A percentile compares a stretch with the other conserved stretches of the same genome.
phyloP scores from a whole-genome alignment of 2,797 vertebrate genomes.

The Myotis planiceps region DNA sequence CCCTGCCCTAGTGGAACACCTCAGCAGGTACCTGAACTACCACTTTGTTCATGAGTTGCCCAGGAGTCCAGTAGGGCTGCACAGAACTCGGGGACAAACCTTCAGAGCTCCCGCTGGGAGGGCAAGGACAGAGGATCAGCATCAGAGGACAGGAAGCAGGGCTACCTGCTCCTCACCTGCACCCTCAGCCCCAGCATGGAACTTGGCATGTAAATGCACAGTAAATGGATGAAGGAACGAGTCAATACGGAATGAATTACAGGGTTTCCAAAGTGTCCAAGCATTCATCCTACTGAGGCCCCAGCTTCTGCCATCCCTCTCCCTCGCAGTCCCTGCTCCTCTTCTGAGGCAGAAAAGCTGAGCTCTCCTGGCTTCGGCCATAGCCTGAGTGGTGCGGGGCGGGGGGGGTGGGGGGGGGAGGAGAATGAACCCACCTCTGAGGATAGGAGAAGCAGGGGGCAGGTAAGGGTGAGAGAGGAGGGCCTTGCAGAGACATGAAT shows the following conservation, averaged over 20 bases:
- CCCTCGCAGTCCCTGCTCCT: fast-evolving
- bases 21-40: neutral
- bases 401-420: fast-evolving
- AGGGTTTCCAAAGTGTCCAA: neutral
- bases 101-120: neutral
- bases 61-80: neutral
- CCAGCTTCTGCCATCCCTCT: neutral
- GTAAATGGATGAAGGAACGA: neutral
- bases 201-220: neutral
- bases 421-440: fast-evolving
- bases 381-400: neutral
- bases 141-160: neutral
- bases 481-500: neutral
- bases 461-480: neutral
- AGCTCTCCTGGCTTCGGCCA: neutral
- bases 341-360: neutral
- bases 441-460: neutral
- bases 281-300: neutral
- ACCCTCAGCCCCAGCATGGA: neutral
- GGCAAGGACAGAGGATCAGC: neutral
- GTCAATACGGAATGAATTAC: neutral
- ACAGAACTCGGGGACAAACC: neutral
- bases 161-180: neutral
- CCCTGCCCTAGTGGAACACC: neutral
- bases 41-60: neutral